phyloP scores from a whole-genome alignment of 2,797 vertebrate species.

The Pteropus rufus region DNA sequence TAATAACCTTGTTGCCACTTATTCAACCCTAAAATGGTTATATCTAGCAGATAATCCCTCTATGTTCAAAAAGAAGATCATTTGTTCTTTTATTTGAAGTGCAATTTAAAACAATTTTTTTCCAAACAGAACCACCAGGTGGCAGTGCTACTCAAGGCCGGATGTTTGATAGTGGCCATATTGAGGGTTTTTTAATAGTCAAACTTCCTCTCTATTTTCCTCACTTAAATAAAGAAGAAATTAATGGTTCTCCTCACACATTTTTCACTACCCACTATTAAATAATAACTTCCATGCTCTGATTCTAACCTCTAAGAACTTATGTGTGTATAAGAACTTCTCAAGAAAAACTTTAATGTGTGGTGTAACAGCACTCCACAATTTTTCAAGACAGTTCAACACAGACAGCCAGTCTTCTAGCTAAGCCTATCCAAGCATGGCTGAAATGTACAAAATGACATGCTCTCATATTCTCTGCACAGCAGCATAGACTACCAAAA shows the following conservation, averaged over 20 bases:
- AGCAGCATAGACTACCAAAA: neutral
- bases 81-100: neutral
- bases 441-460: neutral
- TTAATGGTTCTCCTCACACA: neutral
- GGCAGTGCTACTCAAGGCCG: slow-evolving; percentile 42
- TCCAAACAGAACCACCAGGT: slow-evolving; percentile 38
- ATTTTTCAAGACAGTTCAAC: neutral
- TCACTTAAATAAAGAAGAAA: slow-evolving; percentile 7
- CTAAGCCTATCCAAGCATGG: neutral
- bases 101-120: neutral
- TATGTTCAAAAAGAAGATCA: neutral
- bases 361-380: neutral
- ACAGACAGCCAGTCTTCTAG: neutral
- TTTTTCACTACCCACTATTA: neutral
- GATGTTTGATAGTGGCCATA: neutral
- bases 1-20: neutral
- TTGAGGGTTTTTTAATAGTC: neutral
- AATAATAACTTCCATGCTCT: neutral
- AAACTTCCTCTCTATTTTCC: slow-evolving; percentile 13
- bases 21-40: neutral
- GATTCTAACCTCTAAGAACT: neutral
- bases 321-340: neutral
- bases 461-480: neutral
- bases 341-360: neutral
- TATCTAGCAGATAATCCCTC: neutral